These are phyloP conservation scores for Drosophila subquinaria DNA, from an alignment of 2,888 invertebrate genomes.

Conservation along the genomic window DNA sequence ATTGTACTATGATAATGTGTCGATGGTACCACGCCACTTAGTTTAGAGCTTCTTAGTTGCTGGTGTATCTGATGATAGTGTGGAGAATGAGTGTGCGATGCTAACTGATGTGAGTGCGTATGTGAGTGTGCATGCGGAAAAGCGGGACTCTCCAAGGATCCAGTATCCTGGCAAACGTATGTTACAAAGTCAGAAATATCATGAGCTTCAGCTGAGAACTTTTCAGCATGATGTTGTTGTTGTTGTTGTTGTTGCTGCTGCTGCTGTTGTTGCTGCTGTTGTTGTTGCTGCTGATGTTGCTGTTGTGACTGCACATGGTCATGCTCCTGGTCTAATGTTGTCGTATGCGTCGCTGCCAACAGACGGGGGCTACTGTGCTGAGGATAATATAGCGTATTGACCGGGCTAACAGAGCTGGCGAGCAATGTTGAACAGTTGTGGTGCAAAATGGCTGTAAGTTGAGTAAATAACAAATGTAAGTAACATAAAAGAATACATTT, in stretches of 20 bases:
- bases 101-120: slow-evolving; percentile 52
- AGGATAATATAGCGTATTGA: slow-evolving; percentile 86
- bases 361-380: slow-evolving; percentile 81
- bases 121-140: slow-evolving; percentile 52
- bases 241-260: slow-evolving; percentile 53
- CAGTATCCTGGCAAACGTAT: slow-evolving; percentile 97
- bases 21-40: slow-evolving; percentile 42
- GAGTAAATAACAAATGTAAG: background rate
- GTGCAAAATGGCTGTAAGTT: slow-evolving; percentile 50
- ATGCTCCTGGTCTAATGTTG: slow-evolving; percentile 76
- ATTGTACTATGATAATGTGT: slow-evolving; percentile 89
- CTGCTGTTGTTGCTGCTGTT: slow-evolving; percentile 36
- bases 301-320: slow-evolving; percentile 49
- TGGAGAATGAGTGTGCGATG: slow-evolving; percentile 58
- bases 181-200: slow-evolving; percentile 98
- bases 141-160: slow-evolving; percentile 80
- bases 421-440: slow-evolving; percentile 78
- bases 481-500: background rate
- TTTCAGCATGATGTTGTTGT: slow-evolving; percentile 84
- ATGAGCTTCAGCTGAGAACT: slow-evolving; percentile 90
- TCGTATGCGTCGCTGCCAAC: slow-evolving; percentile 45
- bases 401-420: slow-evolving; percentile 87
- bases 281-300: slow-evolving; percentile 30
- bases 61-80: slow-evolving; percentile 67
- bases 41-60: slow-evolving; percentile 55